phyloP scores from a whole-genome alignment of 2,888 invertebrate species.

The Holacanthella duospinosa region DNA sequence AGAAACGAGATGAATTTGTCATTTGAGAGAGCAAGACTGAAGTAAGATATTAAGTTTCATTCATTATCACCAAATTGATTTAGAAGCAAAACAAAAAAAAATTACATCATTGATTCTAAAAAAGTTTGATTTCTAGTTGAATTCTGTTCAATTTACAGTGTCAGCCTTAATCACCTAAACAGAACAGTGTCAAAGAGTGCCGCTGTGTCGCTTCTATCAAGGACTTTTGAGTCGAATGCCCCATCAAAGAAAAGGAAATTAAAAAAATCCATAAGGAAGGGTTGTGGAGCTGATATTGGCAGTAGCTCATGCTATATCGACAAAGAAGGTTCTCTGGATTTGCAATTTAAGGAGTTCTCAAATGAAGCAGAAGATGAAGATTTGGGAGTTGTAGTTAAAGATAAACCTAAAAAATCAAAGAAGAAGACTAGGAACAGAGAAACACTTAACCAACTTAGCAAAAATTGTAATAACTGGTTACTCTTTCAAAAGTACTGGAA shows the following conservation, averaged over 20 bases:
- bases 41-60: too few relatives aligned
- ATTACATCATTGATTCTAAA: too few relatives aligned
- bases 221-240: neutral
- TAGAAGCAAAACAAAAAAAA: too few relatives aligned
- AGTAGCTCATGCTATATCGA: too few relatives aligned
- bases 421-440: neutral
- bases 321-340: too few relatives aligned
- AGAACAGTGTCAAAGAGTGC: neutral
- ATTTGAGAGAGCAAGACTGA: conserved; percentile 4
- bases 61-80: too few relatives aligned
- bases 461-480: neutral
- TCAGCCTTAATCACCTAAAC: neutral
- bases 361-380: neutral
- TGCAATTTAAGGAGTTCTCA: neutral
- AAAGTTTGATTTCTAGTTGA: too few relatives aligned
- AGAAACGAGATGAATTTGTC: conserved; percentile 12
- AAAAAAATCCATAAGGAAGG: too few relatives aligned
- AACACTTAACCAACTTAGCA: neutral
- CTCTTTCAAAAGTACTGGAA: neutral
- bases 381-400: neutral
- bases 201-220: neutral
- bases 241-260: too few relatives aligned
- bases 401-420: neutral
- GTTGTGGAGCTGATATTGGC: too few relatives aligned
- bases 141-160: too few relatives aligned